Evolutionary conservation across 2,113 vertebrate species (phyloP), one percentile per base, ranked within the genome.

Genomic region (Terrapene triunguis): DNA sequence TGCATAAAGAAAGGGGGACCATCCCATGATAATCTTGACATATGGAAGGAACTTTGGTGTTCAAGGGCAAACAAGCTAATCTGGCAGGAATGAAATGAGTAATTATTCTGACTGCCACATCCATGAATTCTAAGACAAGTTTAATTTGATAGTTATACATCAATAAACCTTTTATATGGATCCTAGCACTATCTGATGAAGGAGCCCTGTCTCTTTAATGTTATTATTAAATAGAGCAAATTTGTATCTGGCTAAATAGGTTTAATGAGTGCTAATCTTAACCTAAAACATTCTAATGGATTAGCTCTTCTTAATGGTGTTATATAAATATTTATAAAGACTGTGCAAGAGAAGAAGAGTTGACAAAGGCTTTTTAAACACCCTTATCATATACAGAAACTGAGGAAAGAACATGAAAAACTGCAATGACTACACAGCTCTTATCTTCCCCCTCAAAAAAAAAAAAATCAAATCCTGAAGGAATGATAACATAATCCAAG

Each of bases 261-360:
- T 90, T 96, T 96, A 94, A 97, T 4, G 29, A 97, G 74, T 91
- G 84, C 89, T 97, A 97, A 97, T 97, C 95, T 96, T 94, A 92
- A 89, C 94, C 94, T 96, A 96, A 91, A 96, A 93, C 92, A 96
- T 89, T 94, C 83, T 91, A 94, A 94, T 94, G 95, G 93, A 90
- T 94, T 95, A 87, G 85, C 89, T 97, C 88, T 95, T 85, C 87
- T 94, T 85, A 81, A 87, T 69, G 93, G 74, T 44, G 59, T 62
- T 97, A 84, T 93, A 97, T 95, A 96, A 97, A 97, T 97, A 95
- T 92, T 95, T 96, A 96, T 95, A 91, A 94, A 92, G 91, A 90
- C 85, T 89, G 94, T 89, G 94, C 85, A 88, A 1, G 1, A 96
- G 47, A 44, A 94, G 78, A 65, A 92, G 48, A 93, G 74, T 42